A percentile compares a stretch with the other conserved stretches of the same genome.
Evolutionary conservation across 2,888 invertebrate species (phyloP).

Genomic region (Calliscelio sp.): DNA sequence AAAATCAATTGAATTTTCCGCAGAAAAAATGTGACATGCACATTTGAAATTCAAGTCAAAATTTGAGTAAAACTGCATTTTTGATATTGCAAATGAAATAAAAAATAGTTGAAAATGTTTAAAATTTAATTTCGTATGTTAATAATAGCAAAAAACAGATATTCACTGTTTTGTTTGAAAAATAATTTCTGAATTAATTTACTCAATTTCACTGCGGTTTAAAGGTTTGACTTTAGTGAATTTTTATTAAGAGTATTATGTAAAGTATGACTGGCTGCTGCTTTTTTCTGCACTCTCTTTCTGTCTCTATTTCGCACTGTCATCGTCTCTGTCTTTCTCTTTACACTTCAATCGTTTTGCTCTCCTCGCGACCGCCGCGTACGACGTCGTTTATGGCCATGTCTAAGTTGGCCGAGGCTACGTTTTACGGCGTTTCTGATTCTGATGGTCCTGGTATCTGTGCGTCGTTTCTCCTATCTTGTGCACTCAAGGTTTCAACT

Average conservation of each 20-base stretch:
- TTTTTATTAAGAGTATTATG: conserved; percentile 74
- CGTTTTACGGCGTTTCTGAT: conserved; percentile 83
- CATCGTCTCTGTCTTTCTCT: conserved; percentile 54
- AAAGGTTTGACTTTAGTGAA: conserved; percentile 38
- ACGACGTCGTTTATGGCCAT: conserved; percentile 81
- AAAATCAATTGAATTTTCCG: not conserved
- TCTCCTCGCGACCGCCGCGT: conserved; percentile 74
- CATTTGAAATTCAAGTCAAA: too few relatives aligned
- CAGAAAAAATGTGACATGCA: too few relatives aligned
- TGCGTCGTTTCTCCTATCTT: conserved; percentile 80
- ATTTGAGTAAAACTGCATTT: too few relatives aligned
- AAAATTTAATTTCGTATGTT: too few relatives aligned
- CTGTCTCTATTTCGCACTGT: conserved; percentile 55
- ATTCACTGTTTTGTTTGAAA: too few relatives aligned
- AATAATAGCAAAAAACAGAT: too few relatives aligned
- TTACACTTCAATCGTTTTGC: conserved; percentile 66
- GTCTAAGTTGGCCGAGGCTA: conserved; percentile 85
- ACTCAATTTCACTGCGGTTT: conserved; percentile 19
- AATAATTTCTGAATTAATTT: not conserved
- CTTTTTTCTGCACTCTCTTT: conserved; percentile 53
- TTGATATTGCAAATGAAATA: too few relatives aligned
- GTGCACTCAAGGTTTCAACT: conserved; percentile 79
- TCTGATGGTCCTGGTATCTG: conserved; percentile 81
- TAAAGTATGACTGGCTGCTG: conserved; percentile 62
- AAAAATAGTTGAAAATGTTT: too few relatives aligned